phyloP scores from a whole-genome alignment of 1,140 invertebrate genomes.

The Aphaenogaster rudis region DNA sequence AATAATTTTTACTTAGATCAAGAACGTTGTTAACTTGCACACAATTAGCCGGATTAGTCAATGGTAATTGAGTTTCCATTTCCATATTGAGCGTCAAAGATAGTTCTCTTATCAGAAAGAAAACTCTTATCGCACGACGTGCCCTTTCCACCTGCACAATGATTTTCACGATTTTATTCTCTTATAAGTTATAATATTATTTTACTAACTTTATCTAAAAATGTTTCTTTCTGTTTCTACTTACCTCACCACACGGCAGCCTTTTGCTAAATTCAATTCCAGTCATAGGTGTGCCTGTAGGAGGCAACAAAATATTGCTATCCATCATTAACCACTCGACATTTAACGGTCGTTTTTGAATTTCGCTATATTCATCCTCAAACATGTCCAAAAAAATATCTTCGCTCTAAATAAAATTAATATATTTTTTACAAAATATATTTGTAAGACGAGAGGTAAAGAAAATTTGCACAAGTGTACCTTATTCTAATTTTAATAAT shows the following conservation, averaged over 20 bases:
- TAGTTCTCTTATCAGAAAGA: conserved; percentile 96
- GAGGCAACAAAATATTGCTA: conserved; percentile 97
- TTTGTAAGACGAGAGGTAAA: neutral
- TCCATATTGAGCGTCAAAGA: conserved; percentile 94
- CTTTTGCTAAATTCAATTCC: conserved; percentile 98
- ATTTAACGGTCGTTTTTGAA: conserved; percentile 95
- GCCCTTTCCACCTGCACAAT: conserved; percentile 94
- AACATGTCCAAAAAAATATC: conserved; percentile 99
- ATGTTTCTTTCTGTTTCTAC: conserved; percentile 55
- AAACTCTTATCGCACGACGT: conserved; percentile 96
- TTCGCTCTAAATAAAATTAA: conserved; percentile 91
- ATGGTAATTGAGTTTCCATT: conserved; percentile 94
- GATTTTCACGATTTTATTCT: conserved; percentile 54
- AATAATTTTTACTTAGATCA: conserved; percentile 93
- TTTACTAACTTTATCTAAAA: neutral
- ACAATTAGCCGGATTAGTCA: conserved; percentile 96
- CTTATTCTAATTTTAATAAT: neutral
- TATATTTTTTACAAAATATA: conserved; percentile 56
- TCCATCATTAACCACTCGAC: conserved; percentile 98
- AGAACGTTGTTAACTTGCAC: conserved; percentile 97
- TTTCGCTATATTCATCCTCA: conserved; percentile 98
- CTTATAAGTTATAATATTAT: conserved; percentile 43
- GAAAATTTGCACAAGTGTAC: neutral
- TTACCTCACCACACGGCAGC: conserved; percentile 97
- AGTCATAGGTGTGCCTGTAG: conserved; percentile 98